A percentile compares a stretch with the other conserved stretches of the same genome.
phyloP scores from a whole-genome alignment of 1,140 invertebrate species.

The Latrodectus geometricus region DNA sequence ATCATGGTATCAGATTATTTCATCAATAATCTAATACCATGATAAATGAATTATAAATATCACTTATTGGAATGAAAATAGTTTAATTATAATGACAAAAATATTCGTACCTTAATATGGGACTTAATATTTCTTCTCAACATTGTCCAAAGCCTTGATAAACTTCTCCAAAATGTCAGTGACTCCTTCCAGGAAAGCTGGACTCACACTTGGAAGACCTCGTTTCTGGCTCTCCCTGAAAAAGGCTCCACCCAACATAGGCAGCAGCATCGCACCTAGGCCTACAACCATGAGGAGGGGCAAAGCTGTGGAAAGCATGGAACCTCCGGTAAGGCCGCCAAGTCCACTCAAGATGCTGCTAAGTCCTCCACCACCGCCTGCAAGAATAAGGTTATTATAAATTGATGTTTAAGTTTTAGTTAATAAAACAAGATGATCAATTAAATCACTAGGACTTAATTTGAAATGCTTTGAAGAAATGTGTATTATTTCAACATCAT shows the following conservation, averaged over 20 bases:
- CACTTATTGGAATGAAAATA: no score
- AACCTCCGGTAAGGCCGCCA: slow-evolving; percentile 17
- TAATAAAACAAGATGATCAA: no score
- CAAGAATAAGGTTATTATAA: neutral
- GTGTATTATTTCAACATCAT: no score
- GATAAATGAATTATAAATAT: no score
- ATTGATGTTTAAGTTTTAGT: no score
- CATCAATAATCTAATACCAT: no score
- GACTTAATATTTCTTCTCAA: slow-evolving; percentile 64
- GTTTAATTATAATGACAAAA: no score
- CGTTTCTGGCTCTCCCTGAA: slow-evolving; percentile 57
- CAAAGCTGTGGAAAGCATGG: slow-evolving; percentile 50
- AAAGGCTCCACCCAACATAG: slow-evolving; percentile 57
- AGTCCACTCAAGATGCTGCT: slow-evolving; percentile 48
- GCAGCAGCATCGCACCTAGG: slow-evolving; percentile 57
- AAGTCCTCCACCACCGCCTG: slow-evolving; percentile 47
- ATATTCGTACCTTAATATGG: neutral
- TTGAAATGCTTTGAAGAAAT: no score
- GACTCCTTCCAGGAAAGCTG: slow-evolving; percentile 63
- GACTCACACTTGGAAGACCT: slow-evolving; percentile 52
- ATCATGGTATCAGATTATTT: no score
- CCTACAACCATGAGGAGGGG: slow-evolving; percentile 53
- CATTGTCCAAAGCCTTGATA: slow-evolving; percentile 63
- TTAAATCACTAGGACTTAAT: no score
- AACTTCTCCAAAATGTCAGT: slow-evolving; percentile 64